Conservation (phyloP, 2,113 vertebrate genomes). For the Ptilonorhynchus violaceus region DNA sequence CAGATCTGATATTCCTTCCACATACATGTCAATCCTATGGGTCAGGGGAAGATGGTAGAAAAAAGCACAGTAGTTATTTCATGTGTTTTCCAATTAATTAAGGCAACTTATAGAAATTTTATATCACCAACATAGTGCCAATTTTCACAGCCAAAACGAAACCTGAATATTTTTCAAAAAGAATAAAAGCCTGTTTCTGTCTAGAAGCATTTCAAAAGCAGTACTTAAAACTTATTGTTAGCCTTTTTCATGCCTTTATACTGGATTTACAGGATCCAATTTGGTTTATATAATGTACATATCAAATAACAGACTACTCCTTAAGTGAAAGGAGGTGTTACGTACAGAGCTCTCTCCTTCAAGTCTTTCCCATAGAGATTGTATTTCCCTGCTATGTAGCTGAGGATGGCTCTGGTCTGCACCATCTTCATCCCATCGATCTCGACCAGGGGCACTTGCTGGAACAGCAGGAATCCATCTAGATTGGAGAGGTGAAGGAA, state of each 20-base stretch:
- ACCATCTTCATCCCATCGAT: slow-evolving; percentile 90
- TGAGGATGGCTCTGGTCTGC: slow-evolving; percentile 85
- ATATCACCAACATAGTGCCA: not conserved
- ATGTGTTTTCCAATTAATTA: not conserved
- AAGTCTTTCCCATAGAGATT: slow-evolving; percentile 84
- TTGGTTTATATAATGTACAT: not conserved
- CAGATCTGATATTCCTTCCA: slow-evolving; percentile 81
- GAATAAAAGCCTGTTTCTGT: not conserved
- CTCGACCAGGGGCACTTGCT: slow-evolving; percentile 90
- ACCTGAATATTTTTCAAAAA: not conserved
- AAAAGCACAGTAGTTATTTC: not conserved
- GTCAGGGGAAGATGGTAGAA: not conserved
- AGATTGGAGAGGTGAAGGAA: not conserved
- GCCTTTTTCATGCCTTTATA: not conserved
- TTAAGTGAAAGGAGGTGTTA: not conserved
- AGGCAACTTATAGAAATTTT: not conserved
- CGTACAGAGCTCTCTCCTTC: slow-evolving; percentile 84
- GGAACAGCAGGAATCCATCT: slow-evolving; percentile 81
- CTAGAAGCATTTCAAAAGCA: not conserved
- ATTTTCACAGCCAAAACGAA: not conserved
- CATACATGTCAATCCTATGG: slow-evolving; percentile 86
- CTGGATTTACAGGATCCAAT: not conserved
- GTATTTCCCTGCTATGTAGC: slow-evolving; percentile 89
- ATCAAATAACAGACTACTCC: not conserved
- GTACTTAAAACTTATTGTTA: not conserved